A percentile compares a stretch with the other conserved stretches of the same genome.
These are phyloP conservation scores for Phylloscopus trochilus DNA, from an alignment of 2,113 vertebrate species.

Conservation along the genomic window DNA sequence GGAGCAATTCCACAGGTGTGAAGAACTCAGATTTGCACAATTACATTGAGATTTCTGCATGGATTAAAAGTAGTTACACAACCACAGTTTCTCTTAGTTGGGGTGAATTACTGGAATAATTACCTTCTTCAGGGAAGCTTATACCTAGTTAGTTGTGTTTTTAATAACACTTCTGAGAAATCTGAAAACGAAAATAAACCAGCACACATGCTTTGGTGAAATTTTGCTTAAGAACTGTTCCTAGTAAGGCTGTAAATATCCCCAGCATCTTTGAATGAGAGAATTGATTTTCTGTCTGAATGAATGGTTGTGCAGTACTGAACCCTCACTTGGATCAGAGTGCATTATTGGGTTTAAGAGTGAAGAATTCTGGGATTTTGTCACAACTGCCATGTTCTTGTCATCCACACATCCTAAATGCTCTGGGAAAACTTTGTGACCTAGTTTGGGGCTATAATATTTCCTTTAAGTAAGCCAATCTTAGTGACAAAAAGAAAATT, in stretches of 20 bases:
- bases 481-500: not conserved
- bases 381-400: not conserved
- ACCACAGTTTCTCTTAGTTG: not conserved
- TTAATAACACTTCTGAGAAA: not conserved
- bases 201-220: not conserved
- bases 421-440: not conserved
- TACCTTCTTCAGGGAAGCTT: not conserved
- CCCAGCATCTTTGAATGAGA: not conserved
- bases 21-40: not conserved
- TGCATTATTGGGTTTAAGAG: not conserved
- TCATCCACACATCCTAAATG: not conserved
- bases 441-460: not conserved
- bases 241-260: not conserved
- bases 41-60: not conserved
- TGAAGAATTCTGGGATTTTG: not conserved
- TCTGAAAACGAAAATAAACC: not conserved
- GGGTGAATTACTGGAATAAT: not conserved
- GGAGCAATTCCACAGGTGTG: conserved; percentile 90
- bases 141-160: not conserved
- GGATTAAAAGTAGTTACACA: not conserved
- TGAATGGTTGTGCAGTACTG: not conserved
- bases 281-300: not conserved
- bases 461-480: not conserved
- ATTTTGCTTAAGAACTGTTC: not conserved
- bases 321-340: not conserved